A percentile compares a stretch with the other conserved stretches of the same genome.
phyloP scores from a whole-genome alignment of 2,888 invertebrate species.

The Heliothis peltigera region DNA sequence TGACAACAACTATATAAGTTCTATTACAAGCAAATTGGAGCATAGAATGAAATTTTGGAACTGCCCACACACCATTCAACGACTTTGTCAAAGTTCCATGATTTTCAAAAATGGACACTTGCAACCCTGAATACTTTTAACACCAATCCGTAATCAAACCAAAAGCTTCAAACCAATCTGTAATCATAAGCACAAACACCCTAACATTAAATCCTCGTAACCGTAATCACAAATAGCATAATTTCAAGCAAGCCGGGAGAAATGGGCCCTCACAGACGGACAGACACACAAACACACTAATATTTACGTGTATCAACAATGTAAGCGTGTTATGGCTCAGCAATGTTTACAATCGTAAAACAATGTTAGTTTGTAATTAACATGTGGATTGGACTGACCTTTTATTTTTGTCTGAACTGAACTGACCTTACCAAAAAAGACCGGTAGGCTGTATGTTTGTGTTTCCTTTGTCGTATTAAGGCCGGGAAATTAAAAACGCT shows the following conservation, averaged over 20 bases:
- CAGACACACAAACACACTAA: conserved; percentile 67
- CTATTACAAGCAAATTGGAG: no score
- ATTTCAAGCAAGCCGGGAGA: conserved; percentile 58
- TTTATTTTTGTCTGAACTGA: conserved; percentile 60
- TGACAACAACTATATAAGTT: no score
- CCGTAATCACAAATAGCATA: conserved; percentile 30
- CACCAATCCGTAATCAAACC: no score
- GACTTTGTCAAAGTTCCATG: no score
- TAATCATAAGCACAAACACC: not conserved
- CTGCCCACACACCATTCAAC: no score
- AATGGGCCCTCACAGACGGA: conserved; percentile 63
- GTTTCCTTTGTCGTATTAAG: conserved; percentile 19
- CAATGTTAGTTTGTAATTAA: conserved; percentile 65
- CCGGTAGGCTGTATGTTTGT: conserved; percentile 20
- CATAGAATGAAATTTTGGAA: no score
- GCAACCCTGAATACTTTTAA: conserved; percentile 3
- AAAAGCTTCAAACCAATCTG: not conserved
- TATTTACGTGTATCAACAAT: conserved; percentile 66
- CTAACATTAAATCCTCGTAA: conserved; percentile 21
- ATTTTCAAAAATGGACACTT: no score
- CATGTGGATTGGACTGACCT: conserved; percentile 56
- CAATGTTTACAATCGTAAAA: conserved; percentile 65
- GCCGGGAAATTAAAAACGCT: conserved; percentile 5
- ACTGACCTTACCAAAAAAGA: conserved; percentile 39
- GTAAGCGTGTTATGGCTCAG: conserved; percentile 61